Evolutionary conservation across 2,113 vertebrate genomes (phyloP).

Genomic region (Thomomys bottae): DNA sequence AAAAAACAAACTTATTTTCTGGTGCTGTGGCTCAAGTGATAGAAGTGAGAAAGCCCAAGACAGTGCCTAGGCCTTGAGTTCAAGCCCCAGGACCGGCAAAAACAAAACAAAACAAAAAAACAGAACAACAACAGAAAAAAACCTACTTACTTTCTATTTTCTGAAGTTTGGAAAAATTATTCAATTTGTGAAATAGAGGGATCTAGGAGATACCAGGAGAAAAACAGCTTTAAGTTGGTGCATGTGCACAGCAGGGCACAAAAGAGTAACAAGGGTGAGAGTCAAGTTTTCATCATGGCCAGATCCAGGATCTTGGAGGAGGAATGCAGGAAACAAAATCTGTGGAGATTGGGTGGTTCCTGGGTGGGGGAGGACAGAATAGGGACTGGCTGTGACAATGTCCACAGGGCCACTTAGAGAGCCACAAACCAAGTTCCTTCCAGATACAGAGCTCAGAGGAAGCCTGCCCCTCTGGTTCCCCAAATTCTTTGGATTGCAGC

Average conservation of each 20-base stretch:
- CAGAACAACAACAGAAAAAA: too few species aligned
- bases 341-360: background rate
- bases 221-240: background rate
- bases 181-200: background rate
- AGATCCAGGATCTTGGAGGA: too few species aligned
- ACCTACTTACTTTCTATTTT: background rate
- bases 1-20: too few species aligned
- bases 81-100: too few species aligned
- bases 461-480: too few species aligned
- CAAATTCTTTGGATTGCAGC: too few species aligned
- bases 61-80: too few species aligned
- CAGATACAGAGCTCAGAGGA: background rate
- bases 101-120: too few species aligned
- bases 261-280: background rate
- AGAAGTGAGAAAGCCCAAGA: too few species aligned
- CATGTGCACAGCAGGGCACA: background rate
- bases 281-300: too few species aligned
- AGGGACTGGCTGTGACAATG: background rate
- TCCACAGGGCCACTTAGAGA: background rate
- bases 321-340: background rate
- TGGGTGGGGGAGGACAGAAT: background rate
- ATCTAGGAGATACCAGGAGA: background rate
- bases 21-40: too few species aligned
- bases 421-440: too few species aligned
- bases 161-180: background rate